Evolutionary conservation across 2,113 vertebrate species (phyloP).

Genomic region (Rhinogobius similis): DNA sequence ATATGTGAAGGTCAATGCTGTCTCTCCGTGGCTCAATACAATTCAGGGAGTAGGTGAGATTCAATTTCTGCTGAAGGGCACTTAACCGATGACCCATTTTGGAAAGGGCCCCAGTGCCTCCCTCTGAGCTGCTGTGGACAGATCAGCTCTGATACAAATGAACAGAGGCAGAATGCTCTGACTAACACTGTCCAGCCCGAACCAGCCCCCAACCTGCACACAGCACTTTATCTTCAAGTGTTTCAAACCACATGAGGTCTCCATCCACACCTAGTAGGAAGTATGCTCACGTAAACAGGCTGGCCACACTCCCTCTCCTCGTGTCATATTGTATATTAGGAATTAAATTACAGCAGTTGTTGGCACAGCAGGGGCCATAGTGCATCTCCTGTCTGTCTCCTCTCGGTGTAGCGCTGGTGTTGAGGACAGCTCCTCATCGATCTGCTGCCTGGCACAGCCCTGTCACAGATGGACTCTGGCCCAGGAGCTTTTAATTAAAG

Average conservation of each 20-base stretch:
- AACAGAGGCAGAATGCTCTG: conserved; percentile 47
- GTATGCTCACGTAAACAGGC: conserved; percentile 53
- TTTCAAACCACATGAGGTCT: conserved; percentile 53
- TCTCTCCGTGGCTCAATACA: conserved; percentile 64
- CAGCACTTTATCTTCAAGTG: conserved; percentile 42
- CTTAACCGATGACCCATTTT: conserved; percentile 76
- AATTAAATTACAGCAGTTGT: conserved; percentile 67
- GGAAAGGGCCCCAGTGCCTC: conserved; percentile 61
- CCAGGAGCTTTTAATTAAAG: conserved; percentile 82
- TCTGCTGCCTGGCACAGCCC: conserved; percentile 68
- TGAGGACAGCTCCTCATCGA: conserved; percentile 73
- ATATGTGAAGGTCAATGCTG: conserved; percentile 68
- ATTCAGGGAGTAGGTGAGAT: conserved; percentile 70
- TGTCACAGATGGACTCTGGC: conserved; percentile 77
- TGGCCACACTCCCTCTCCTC: conserved; percentile 25
- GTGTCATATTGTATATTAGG: conserved; percentile 64
- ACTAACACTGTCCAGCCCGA: conserved; percentile 40
- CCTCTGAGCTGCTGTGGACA: conserved; percentile 55
- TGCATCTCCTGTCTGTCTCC: conserved; percentile 61
- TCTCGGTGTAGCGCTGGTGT: conserved; percentile 56
- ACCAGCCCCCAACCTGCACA: conserved; percentile 15
- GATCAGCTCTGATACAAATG: conserved; percentile 56
- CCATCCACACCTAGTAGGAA: conserved; percentile 42
- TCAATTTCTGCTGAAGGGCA: conserved; percentile 77
- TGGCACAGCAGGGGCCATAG: conserved; percentile 45